Base-by-base conservation (phyloP, 2,888 invertebrate species). In the Tuberolachnus salignus region DNA sequence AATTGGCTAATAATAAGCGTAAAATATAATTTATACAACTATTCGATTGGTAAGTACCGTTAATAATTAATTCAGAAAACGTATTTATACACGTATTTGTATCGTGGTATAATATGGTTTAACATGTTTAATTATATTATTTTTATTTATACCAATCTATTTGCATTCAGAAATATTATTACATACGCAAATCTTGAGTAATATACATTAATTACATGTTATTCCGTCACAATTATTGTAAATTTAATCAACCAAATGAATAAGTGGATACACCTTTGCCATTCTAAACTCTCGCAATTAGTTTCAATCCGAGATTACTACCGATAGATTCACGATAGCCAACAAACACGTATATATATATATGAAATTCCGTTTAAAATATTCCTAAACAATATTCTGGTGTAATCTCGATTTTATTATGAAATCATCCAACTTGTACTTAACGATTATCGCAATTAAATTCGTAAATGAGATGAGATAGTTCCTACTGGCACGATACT, bases 301-400 rank as follows among this genome's bases (percentile, higher is more conserved):
- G 1, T 71, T 57, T 57, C 23, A 26, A 57, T 57, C 42, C 3
- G 8, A 71, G 70, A 71, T 71, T 44, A 23, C 23, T 34, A 55
- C 42, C 44, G 44, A 57, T 2, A 23, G 70, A 23, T 57, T 57
- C 23, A 13, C n/a, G n/a, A n/a, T n/a, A n/a, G 14, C 23, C 14
- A 57, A 23, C 16, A 70, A n/a, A n/a, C n/a, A n/a, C 19, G n/a
- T 23, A 67, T 19, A 9, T 6, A 46, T 46, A 55, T 19, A 19
- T 55, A 66, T 23, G 16, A 53, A 57, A n/a, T n/a, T 46, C 42
- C 23, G 55, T 70, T 51, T 16, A n/a, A 46, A 71, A 71, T n/a
- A 16, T n/a, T n/a, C 70, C 57, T 44, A 70, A 57, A 44, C 70
- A 23, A 61, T 51, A 49, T 57, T 23, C 21, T 57, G 10, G 9